Conservation (phyloP, 2,888 invertebrate species). For the Cephalotes varians region DNA sequence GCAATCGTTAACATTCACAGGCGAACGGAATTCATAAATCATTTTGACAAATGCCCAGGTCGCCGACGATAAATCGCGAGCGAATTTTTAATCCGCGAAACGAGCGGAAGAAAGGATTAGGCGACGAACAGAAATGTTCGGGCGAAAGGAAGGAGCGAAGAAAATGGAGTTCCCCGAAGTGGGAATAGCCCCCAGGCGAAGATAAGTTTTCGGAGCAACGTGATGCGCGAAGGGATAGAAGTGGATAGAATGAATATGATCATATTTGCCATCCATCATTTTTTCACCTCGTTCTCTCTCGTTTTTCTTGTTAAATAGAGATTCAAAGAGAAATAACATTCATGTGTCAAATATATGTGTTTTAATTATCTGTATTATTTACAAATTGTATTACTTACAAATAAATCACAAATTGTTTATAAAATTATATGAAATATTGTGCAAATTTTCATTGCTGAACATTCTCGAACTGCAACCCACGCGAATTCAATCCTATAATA, state of each 20-base stretch:
- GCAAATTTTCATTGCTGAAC: not conserved
- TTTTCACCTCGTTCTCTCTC: not conserved
- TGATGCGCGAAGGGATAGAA: not conserved
- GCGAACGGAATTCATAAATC: constrained; percentile 53
- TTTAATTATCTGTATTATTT: not conserved
- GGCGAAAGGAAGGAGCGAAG: constrained; percentile 12
- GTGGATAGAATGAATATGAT: constrained; percentile 45
- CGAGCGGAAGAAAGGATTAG: constrained; percentile 24
- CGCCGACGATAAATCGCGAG: constrained; percentile 52
- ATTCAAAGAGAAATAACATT: not conserved
- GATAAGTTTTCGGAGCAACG: constrained; percentile 41
- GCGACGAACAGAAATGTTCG: constrained; percentile 12
- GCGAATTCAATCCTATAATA: not conserved
- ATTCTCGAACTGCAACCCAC: not conserved
- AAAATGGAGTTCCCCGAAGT: constrained; percentile 59
- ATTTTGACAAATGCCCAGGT: constrained; percentile 57
- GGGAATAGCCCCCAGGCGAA: constrained; percentile 47
- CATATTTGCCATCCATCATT: constrained; percentile 32
- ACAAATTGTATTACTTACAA: not conserved
- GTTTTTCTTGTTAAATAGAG: not conserved
- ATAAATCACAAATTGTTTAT: not conserved
- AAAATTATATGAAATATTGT: constrained; percentile 15
- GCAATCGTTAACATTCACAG: constrained; percentile 48
- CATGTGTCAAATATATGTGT: not conserved
- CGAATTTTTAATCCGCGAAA: constrained; percentile 58